Base-by-base conservation (phyloP, 2,113 vertebrate species). In the Colossoma macropomum region DNA sequence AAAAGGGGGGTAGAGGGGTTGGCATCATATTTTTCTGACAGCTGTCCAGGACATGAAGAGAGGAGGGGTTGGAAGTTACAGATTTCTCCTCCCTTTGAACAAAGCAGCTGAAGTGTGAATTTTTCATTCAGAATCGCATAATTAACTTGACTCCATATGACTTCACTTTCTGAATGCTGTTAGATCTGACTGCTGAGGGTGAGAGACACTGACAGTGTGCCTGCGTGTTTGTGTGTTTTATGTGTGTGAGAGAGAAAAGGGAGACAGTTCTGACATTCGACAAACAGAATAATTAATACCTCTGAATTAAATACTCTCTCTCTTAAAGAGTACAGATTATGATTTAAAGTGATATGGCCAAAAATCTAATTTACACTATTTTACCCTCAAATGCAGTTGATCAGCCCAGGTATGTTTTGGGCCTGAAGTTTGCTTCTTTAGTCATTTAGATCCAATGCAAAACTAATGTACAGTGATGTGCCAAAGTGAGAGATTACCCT, bases 111-210 rank as follows among this genome's bases (percentile, higher is more conserved):
- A 34, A 69, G 54, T 19, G 21, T 60, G 34, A 80, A 84, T 69
- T 60, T 69, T 77, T 84, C 70, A 86, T 81, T 83, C 62, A 41
- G 68, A 69, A 65, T 48, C 70, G 56, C 28, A 79, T 74, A 79
- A 86, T 73, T 82, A 56, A 62, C 25, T 79, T 19, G 63, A 60
- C 60, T 68, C 56, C 68, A 78, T 50, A 38, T 77, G 60, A 52
- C 45, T 41, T 63, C 60, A 56, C 76, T 54, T 82, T 28, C 32
- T 27, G 21, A 41, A 80, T 63, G 38, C 70, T 79, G 62, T 21
- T 28, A 62, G 63, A 76, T 79, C 84, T 65, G 68, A 45, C 34
- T 66, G 41, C 27, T 21, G 66, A 25, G 21, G 28, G 62, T 48
- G 52, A 32, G 16, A 77, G 62, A 21, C 25, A 56, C 21, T 2